Conservation (phyloP, 2,113 vertebrate species). For the crab-eating macaque (Macaca fascicularis) region T2T-MFA8v1.1 NC_088386.1:37294001-37294500, state of each 20-base stretch:
- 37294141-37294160: background rate
- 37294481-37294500: background rate
- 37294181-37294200: constrained; percentile 38
- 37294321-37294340: background rate
- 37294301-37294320: background rate
- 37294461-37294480: background rate
- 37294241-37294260: background rate
- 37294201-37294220: background rate
- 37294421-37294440: background rate
- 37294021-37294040: background rate
- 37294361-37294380: background rate
- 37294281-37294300: background rate
- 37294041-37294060: background rate
- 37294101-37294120: constrained; percentile 29
- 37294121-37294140: constrained; percentile 24
- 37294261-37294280: constrained; percentile 29
- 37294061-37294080: background rate
- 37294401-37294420: background rate
- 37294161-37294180: background rate
- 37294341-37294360: background rate
- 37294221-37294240: background rate
- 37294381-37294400: background rate
- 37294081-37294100: background rate
- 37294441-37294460: background rate
- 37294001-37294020: background rate